Base-by-base conservation (phyloP, 2,888 invertebrate species). In the Zootermopsis nevadensis region DNA sequence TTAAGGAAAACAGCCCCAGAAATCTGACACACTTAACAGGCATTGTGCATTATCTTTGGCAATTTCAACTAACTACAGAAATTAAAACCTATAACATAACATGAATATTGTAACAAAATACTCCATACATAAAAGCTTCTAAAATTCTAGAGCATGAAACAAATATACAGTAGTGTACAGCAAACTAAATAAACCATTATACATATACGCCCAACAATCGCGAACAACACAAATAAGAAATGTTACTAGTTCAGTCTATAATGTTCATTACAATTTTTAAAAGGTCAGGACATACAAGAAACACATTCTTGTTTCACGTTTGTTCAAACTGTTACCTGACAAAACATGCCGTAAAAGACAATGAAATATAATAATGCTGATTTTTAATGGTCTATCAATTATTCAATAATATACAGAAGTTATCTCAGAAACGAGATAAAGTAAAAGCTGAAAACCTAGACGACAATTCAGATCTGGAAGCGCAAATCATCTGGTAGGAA, bases 41-140 rank as follows among this genome's bases (percentile, higher is more conserved):
- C 12, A 33, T 69, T 69, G 22, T 69, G 27, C 69, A 69, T 69
- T 69, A 69, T 33, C 33, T 69, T 69, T 69, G 69, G 69, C 27
- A 33, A 69, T 33, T 33, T 0, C 22, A 69, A 69, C 22, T 33
- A 19, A 69, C 30, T 67, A 67, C 27, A 69, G 19, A 69, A 66
- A 69, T 30, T 33, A 69, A 69, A 69, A 33, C 22, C 33, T 33
- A 15, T 69, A 69, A 69, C 69, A 69, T 33, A 69, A 69, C 69
- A 69, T 1, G 27, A 27, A 19, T 1, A 31, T 33, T 69, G 27
- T 69, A 69, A 33, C 69, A 69, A 69, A 69, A 69, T 69, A 69
- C 33, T 31, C 33, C 69, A 31, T 33, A 69, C 69, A 69, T 69
- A 33, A 69, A 60, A n/a, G n/a, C 60, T 60, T n/a, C 7, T 60